These are phyloP conservation scores for Onthophagus taurus DNA, from an alignment of 1,140 invertebrate genomes.

Conservation along the genomic window DNA sequence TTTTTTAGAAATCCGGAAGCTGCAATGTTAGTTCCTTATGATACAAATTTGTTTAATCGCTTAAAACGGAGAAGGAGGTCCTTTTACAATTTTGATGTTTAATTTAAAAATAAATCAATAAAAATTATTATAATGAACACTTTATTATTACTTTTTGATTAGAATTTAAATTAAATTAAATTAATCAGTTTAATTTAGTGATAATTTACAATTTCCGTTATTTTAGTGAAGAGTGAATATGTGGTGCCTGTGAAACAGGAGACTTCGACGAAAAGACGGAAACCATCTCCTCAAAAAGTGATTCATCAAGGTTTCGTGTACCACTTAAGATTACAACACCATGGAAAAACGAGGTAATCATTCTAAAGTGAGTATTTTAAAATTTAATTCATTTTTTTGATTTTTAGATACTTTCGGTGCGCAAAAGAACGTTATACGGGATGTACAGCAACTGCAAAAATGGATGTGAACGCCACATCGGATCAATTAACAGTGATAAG, in stretches of 20 bases:
- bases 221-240: no score
- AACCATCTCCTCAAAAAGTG: conserved; percentile 4
- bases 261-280: conserved; percentile 1
- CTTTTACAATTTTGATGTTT: not conserved
- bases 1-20: conserved; percentile 7
- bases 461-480: not conserved
- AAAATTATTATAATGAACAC: no score
- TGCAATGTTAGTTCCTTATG: conserved; percentile 4
- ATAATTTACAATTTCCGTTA: no score
- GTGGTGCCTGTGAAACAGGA: no score
- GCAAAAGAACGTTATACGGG: conserved; percentile 10
- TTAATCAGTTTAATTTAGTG: no score
- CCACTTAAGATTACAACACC: conserved; percentile 6
- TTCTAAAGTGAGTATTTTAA: not conserved
- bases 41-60: conserved; percentile 7
- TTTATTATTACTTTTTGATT: no score
- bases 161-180: no score
- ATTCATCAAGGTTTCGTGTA: conserved; percentile 9
- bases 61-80: conserved; percentile 3
- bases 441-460: conserved; percentile 9
- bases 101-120: no score
- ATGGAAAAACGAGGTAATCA: conserved; percentile 7
- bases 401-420: conserved; percentile 8
- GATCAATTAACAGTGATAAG: conserved; percentile 24
- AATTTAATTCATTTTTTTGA: not conserved